Evolutionary conservation across 2,113 vertebrate species (phyloP).

Genomic region (Plestiodon gilberti): DNA sequence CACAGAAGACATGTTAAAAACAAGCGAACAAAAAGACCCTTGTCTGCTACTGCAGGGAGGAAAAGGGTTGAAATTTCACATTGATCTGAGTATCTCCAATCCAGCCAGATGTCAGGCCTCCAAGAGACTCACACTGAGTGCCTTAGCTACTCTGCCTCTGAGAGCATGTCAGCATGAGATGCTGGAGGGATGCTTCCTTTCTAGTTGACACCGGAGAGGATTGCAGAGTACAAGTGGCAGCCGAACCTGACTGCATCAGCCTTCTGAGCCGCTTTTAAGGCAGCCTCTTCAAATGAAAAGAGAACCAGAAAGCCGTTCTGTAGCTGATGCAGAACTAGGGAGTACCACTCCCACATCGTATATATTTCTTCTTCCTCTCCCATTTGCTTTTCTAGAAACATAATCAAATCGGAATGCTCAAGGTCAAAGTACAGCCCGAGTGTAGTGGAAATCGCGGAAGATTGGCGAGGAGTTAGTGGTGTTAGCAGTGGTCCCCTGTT

Average conservation of each 20-base stretch:
- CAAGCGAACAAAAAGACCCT: background rate
- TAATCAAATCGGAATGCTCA: background rate
- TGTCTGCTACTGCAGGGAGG: constrained; percentile 13
- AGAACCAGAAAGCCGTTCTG: background rate
- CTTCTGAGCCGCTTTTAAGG: too few relatives aligned
- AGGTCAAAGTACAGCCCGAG: background rate
- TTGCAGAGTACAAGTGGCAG: background rate
- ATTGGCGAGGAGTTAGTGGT: too few relatives aligned
- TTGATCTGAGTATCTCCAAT: constrained; percentile 2
- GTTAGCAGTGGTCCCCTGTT: too few relatives aligned
- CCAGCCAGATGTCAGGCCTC: background rate
- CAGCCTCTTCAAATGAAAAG: background rate
- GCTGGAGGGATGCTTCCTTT: background rate
- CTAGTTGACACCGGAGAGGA: background rate
- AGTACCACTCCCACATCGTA: accelerated
- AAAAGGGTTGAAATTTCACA: background rate
- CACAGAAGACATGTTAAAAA: constrained; percentile 17
- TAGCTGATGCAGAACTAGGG: background rate
- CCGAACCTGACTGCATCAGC: background rate
- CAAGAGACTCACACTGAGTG: background rate
- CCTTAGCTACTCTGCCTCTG: background rate
- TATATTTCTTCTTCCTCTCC: constrained; percentile 14
- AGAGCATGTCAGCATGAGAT: background rate
- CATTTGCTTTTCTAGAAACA: background rate
- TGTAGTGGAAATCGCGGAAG: too few relatives aligned